Conservation (phyloP, 2,797 vertebrate genomes). For the Lates japonicus region DNA sequence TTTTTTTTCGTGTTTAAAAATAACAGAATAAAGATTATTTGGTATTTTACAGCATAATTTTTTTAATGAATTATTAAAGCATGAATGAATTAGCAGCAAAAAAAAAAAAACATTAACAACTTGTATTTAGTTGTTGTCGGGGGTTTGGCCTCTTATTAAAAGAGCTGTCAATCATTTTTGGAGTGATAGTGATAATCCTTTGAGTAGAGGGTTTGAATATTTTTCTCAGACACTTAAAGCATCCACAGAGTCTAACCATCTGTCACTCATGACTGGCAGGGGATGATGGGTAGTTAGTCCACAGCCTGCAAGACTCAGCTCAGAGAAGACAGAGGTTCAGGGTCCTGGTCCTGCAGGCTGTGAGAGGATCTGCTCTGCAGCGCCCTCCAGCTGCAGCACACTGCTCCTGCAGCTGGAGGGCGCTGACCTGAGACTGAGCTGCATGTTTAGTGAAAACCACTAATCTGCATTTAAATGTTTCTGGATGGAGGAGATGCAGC, state of each 20-base stretch:
- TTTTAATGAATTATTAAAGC: too few relatives aligned
- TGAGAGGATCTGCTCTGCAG: slow-evolving; percentile 31
- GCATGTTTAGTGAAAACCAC: neutral
- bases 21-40: too few relatives aligned
- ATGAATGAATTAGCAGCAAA: neutral
- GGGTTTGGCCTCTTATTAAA: neutral
- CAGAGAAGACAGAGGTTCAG: accelerated
- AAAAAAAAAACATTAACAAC: neutral
- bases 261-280: slow-evolving; percentile 23
- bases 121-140: neutral
- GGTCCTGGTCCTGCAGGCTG: neutral
- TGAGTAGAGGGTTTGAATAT: slow-evolving; percentile 46
- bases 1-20: too few relatives aligned
- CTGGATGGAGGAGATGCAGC: neutral
- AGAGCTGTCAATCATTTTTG: slow-evolving; percentile 32
- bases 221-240: slow-evolving; percentile 45
- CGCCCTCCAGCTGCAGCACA: slow-evolving; percentile 46
- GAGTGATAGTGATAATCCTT: slow-evolving; percentile 47
- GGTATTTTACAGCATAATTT: neutral
- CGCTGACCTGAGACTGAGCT: neutral
- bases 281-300: neutral
- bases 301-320: slow-evolving; percentile 1
- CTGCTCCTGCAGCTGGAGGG: slow-evolving; percentile 4
- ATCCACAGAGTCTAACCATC: slow-evolving; percentile 26
- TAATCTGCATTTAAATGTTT: slow-evolving; percentile 1